Evolutionary conservation across 2,113 vertebrate genomes (phyloP).

Genomic region (Podarcis muralis): DNA sequence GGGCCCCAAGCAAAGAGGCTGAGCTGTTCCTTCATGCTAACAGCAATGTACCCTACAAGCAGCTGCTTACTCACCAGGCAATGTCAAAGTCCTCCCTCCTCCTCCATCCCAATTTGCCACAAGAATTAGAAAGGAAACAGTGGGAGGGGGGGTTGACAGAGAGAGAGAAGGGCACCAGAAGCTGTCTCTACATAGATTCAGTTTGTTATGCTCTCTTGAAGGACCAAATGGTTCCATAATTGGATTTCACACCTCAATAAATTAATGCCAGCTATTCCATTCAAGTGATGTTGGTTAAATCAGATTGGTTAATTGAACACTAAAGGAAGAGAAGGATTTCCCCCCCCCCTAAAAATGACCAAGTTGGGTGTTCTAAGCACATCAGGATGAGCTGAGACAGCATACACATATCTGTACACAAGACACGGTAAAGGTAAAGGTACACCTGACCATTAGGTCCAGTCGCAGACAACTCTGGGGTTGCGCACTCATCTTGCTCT

Average conservation of each 20-base stretch:
- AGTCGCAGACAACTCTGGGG: too few relatives aligned
- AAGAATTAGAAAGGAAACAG: not conserved
- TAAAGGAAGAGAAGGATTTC: not conserved
- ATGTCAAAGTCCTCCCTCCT: not conserved
- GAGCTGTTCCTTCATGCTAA: not conserved
- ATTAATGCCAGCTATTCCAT: conserved; percentile 20
- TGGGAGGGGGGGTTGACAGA: not conserved
- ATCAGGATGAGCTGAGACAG: not conserved
- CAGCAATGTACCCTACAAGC: not conserved
- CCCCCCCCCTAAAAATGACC: not conserved
- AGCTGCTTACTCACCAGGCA: not conserved
- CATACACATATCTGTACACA: not conserved
- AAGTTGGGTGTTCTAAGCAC: not conserved
- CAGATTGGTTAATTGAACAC: not conserved
- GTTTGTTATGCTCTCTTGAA: not conserved
- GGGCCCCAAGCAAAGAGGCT: not conserved
- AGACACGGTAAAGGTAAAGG: not conserved
- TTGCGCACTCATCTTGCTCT: too few relatives aligned
- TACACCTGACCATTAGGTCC: too few relatives aligned
- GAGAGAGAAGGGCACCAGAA: not conserved
- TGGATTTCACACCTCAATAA: conserved; percentile 25
- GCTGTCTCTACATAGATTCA: not conserved
- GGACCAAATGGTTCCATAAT: conserved; percentile 9
- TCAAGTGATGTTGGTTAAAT: not conserved
- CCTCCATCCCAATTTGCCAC: not conserved